Conservation (phyloP, 2,797 vertebrate species). For the Rhodeus uyekii region DNA sequence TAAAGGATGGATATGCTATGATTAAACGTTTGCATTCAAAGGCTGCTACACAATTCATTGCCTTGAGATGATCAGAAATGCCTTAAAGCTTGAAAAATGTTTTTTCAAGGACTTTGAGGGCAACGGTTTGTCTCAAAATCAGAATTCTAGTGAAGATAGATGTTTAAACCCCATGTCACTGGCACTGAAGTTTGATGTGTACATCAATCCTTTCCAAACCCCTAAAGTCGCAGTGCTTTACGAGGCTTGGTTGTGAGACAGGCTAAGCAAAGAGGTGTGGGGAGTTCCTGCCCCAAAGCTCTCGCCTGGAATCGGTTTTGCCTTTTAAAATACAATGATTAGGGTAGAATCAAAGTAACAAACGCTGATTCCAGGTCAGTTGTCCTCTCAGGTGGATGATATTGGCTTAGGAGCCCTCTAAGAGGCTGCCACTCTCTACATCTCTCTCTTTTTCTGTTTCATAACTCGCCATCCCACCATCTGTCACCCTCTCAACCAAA, state of each 20-base stretch:
- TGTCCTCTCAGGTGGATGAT: conserved; percentile 32
- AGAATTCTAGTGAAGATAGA: neutral
- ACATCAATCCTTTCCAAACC: neutral
- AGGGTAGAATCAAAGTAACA: conserved; percentile 44
- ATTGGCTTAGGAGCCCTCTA: conserved; percentile 47
- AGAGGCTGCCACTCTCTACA: conserved; percentile 38
- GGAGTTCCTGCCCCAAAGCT: neutral
- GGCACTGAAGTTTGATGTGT: neutral
- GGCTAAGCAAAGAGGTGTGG: conserved; percentile 31
- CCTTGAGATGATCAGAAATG: conserved; percentile 45
- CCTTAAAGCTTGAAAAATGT: conserved; percentile 4
- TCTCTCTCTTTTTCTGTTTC: conserved; percentile 32
- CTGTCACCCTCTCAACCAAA: conserved; percentile 36
- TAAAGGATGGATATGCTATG: neutral
- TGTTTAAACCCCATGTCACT: neutral
- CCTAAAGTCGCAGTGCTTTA: neutral
- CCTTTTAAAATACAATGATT: conserved; percentile 48
- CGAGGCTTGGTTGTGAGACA: conserved; percentile 40
- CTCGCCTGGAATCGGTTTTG: conserved; percentile 42
- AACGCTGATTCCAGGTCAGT: conserved; percentile 34
- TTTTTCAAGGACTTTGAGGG: conserved; percentile 13
- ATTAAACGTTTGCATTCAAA: conserved; percentile 26
- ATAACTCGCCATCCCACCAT: conserved; percentile 25
- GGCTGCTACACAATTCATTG: conserved; percentile 37
- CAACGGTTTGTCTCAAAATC: conserved; percentile 6